Evolutionary conservation across 2,797 vertebrate species (phyloP).

Genomic region (Falco biarmicus): DNA sequence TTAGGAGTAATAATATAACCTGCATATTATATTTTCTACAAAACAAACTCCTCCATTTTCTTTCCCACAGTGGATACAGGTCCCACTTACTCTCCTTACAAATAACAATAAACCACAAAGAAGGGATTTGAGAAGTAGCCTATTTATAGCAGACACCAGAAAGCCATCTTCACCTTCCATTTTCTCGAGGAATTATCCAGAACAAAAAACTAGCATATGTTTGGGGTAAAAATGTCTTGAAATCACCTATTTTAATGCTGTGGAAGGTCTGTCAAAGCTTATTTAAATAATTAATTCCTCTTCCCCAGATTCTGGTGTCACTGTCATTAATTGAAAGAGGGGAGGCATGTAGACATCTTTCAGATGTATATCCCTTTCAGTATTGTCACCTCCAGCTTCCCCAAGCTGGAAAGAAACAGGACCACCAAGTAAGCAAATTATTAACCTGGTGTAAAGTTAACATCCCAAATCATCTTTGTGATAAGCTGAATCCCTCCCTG

Average conservation of each 20-base stretch:
- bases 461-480: accelerated
- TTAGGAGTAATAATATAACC: not conserved
- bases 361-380: not conserved
- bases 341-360: not conserved
- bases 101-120: not conserved
- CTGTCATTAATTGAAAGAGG: not conserved
- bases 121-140: not conserved
- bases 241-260: not conserved
- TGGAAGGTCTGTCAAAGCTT: not conserved
- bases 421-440: not conserved
- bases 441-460: not conserved
- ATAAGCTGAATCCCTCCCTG: not conserved
- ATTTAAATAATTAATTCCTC: not conserved
- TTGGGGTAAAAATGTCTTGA: not conserved
- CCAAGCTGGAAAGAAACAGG: not conserved
- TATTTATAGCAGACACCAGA: not conserved
- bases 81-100: not conserved
- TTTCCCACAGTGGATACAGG: not conserved
- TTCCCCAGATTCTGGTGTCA: not conserved
- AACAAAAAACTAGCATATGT: not conserved
- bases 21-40: not conserved
- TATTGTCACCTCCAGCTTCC: not conserved
- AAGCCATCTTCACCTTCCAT: not conserved
- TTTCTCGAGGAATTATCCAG: not conserved
- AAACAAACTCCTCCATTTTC: not conserved